These are phyloP conservation scores for Clavelina lepadiformis DNA, from an alignment of 23 tunicate species.

Conservation along the genomic window DNA sequence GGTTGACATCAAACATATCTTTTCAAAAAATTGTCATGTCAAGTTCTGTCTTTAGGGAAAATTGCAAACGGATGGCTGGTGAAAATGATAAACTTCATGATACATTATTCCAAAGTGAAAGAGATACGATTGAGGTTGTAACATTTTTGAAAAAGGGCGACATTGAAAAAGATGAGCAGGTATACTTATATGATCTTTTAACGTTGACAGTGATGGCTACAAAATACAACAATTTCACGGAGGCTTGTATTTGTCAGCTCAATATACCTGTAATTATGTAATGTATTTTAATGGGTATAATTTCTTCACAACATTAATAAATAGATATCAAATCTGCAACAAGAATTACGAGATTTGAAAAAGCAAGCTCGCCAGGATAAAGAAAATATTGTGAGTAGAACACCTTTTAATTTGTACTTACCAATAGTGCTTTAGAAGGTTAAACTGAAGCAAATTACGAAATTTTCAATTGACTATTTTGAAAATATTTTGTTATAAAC, in stretches of 20 bases:
- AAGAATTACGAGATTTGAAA: conserved; percentile 62
- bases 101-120: conserved; percentile 88
- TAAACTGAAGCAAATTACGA: too few relatives aligned
- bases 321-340: conserved; percentile 60
- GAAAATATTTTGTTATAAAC: too few relatives aligned
- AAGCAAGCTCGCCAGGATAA: conserved; percentile 69
- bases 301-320: background rate
- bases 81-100: conserved; percentile 95
- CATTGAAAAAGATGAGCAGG: conserved; percentile 91
- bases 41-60: conserved; percentile 84
- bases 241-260: too few relatives aligned
- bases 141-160: conserved; percentile 90
- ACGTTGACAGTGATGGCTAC: too few relatives aligned
- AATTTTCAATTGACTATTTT: too few relatives aligned
- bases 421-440: too few relatives aligned
- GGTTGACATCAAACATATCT: too few relatives aligned
- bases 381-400: conserved; percentile 57
- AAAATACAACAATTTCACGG: too few relatives aligned
- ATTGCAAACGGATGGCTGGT: conserved; percentile 69
- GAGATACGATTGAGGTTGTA: conserved; percentile 98
- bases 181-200: conserved; percentile 1
- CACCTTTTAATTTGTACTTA: too few relatives aligned
- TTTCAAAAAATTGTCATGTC: too few relatives aligned
- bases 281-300: background rate
- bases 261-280: too few relatives aligned